Percentiles rank a stretch among this genome's conserved stretches.
These are phyloP conservation scores for Drosophila recens DNA, from an alignment of 2,888 invertebrate genomes.

Conservation along the genomic window DNA sequence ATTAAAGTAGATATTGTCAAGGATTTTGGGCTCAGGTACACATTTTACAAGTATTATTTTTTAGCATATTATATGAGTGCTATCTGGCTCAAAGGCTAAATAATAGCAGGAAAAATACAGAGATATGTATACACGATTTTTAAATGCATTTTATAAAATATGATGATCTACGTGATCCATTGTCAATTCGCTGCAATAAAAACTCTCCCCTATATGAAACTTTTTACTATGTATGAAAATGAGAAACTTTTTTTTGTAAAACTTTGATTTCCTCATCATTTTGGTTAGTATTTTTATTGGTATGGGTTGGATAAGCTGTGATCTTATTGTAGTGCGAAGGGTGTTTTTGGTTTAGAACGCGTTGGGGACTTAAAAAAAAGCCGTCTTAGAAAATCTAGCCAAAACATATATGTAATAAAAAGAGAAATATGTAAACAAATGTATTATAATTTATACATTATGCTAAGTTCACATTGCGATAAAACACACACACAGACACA, in stretches of 20 bases:
- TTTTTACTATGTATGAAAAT: conserved; percentile 1
- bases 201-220: conserved; percentile 1
- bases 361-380: conserved; percentile 23
- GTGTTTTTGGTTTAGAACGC: conserved; percentile 13
- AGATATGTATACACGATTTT: conserved; percentile 44
- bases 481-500: conserved; percentile 30
- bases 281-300: conserved; percentile 16
- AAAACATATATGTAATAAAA: conserved; percentile 17
- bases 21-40: conserved; percentile 61
- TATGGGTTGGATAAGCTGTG: conserved; percentile 63
- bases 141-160: conserved; percentile 42
- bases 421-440: conserved; percentile 44
- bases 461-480: conserved; percentile 52
- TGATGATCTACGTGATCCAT: conserved; percentile 18
- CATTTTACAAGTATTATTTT: conserved; percentile 69
- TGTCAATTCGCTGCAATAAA: conserved; percentile 53
- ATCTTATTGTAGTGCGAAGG: conserved; percentile 51
- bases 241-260: conserved; percentile 10
- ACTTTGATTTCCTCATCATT: conserved; percentile 2
- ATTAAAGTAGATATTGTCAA: conserved; percentile 17
- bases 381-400: conserved; percentile 43
- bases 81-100: conserved; percentile 35
- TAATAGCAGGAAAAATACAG: conserved; percentile 2
- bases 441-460: conserved; percentile 73
- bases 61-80: conserved; percentile 4